phyloP scores from a whole-genome alignment of 2,113 vertebrate species.

The Osmerus mordax region DNA sequence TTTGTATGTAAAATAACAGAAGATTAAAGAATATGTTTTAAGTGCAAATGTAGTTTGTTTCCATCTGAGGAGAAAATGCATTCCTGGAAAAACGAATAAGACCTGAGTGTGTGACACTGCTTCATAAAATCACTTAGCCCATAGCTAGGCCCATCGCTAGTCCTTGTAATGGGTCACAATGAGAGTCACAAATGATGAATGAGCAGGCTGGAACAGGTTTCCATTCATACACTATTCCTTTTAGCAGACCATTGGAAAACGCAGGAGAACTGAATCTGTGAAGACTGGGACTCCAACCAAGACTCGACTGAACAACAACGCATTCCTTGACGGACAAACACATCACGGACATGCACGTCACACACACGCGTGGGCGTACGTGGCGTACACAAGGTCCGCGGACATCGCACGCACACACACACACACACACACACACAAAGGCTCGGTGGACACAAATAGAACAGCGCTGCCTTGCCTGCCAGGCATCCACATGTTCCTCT shows the following conservation, averaged over 20 bases:
- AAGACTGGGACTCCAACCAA: slow-evolving; percentile 38
- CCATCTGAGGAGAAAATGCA: slow-evolving; percentile 67
- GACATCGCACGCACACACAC: slow-evolving; percentile 29
- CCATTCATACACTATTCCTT: slow-evolving; percentile 57
- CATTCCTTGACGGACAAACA: slow-evolving; percentile 30
- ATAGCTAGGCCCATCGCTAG: slow-evolving; percentile 52
- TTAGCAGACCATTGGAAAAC: slow-evolving; percentile 49
- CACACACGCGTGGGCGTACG: slow-evolving; percentile 6
- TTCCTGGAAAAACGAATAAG: slow-evolving; percentile 62
- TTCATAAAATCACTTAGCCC: slow-evolving; percentile 74
- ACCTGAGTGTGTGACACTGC: slow-evolving; percentile 58
- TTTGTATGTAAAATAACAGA: slow-evolving; percentile 83
- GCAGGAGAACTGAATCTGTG: slow-evolving; percentile 53
- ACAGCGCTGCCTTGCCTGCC: slow-evolving; percentile 44
- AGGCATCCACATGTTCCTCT: slow-evolving; percentile 62
- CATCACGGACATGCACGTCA: slow-evolving; percentile 13
- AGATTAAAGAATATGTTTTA: slow-evolving; percentile 81
- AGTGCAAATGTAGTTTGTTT: slow-evolving; percentile 76
- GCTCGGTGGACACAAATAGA: slow-evolving; percentile 14
- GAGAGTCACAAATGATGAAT: slow-evolving; percentile 62
- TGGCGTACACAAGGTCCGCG: not conserved
- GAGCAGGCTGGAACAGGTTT: slow-evolving; percentile 51
- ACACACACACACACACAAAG: slow-evolving; percentile 4
- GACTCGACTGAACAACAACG: slow-evolving; percentile 1
- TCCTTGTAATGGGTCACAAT: slow-evolving; percentile 58